Conservation (phyloP, 2,888 invertebrate genomes). For the Spodoptera littoralis region DNA sequence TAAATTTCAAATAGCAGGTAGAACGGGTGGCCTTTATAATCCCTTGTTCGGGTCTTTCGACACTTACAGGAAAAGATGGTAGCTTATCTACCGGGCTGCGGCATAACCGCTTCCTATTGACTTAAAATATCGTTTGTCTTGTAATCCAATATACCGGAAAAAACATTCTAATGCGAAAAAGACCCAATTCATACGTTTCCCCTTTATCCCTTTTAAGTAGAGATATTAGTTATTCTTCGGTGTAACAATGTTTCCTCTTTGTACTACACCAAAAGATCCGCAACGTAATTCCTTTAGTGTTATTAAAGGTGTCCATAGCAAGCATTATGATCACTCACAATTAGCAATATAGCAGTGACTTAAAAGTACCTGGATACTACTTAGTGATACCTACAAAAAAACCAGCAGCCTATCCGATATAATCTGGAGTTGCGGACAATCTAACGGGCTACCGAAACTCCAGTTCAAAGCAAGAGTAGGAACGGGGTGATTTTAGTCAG, state of each 20-base stretch:
- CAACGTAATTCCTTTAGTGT: too few species aligned
- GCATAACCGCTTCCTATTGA: conserved; percentile 49
- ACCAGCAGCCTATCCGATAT: too few species aligned
- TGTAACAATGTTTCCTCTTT: not conserved
- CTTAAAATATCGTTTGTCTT: conserved; percentile 55
- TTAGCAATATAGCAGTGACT: too few species aligned
- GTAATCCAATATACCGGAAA: conserved; percentile 51
- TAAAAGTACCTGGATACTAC: too few species aligned
- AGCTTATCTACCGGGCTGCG: conserved; percentile 31
- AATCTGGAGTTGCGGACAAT: too few species aligned
- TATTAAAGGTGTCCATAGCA: too few species aligned
- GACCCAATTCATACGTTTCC: conserved; percentile 45
- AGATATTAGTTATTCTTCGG: conserved; percentile 39
- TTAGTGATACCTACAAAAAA: too few species aligned
- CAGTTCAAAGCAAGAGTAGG: too few species aligned
- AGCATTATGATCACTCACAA: too few species aligned
- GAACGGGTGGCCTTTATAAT: conserved; percentile 14
- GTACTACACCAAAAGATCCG: too few species aligned
- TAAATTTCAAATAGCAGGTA: conserved; percentile 34
- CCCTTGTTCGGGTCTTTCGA: conserved; percentile 19
- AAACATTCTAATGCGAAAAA: conserved; percentile 50
- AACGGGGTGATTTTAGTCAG: too few species aligned
- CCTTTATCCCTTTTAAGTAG: conserved; percentile 39
- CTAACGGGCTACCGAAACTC: too few species aligned
- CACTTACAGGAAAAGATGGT: conserved; percentile 42